Conservation (phyloP, 35 echinoderm and acorn worm genomes). For the Apostichopus californicus region DNA sequence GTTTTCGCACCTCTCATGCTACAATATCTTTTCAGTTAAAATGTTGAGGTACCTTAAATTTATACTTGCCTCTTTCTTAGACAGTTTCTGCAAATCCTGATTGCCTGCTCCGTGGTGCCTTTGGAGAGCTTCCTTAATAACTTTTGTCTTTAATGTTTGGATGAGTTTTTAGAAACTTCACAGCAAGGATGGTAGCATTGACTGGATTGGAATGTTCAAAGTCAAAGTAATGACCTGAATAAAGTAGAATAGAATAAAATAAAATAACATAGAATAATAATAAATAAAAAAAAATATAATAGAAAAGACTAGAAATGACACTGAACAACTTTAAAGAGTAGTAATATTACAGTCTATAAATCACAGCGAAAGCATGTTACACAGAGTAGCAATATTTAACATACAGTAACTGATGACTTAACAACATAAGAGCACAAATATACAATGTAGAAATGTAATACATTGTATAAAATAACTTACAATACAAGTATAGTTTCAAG, state of each 20-base stretch:
- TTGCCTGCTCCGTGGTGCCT: background rate
- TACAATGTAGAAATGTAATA: too few species aligned
- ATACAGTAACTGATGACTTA: too few species aligned
- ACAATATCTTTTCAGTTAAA: too few species aligned
- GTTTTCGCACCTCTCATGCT: too few species aligned
- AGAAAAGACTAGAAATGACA: too few species aligned
- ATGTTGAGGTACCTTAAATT: too few species aligned
- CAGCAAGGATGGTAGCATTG: conserved; percentile 73
- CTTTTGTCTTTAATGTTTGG: conserved; percentile 50
- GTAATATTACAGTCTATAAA: too few species aligned
- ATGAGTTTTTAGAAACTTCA: conserved; percentile 65
- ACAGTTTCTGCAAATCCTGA: background rate
- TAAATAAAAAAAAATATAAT: background rate
- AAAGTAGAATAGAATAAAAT: conserved; percentile 17
- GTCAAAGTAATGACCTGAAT: conserved; percentile 40
- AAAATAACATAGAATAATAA: background rate
- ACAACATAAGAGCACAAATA: too few species aligned
- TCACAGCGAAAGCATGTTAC: background rate
- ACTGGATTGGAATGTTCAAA: conserved; percentile 64
- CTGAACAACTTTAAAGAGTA: too few species aligned
- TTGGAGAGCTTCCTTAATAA: conserved; percentile 42
- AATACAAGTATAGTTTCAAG: too few species aligned
- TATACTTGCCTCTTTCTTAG: background rate
- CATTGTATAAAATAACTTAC: too few species aligned
- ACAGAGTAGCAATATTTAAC: background rate